Percentiles rank a stretch among this genome's conserved stretches.
Evolutionary conservation across 2,888 invertebrate species (phyloP).

Genomic region (Hyposoter dolosus): DNA sequence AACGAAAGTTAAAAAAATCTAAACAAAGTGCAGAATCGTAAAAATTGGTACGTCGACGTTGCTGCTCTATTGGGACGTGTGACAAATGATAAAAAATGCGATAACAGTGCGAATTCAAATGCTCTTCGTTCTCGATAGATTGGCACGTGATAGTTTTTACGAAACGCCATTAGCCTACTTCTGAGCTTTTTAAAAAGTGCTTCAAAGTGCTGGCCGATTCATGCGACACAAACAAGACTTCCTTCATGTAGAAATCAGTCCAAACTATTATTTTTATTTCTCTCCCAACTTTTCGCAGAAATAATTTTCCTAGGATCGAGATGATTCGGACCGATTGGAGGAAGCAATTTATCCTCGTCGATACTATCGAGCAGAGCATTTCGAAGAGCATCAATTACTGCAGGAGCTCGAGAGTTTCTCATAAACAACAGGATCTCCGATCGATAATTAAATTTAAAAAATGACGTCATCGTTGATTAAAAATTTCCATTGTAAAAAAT

Average conservation of each 20-base stretch:
- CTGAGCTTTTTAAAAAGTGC: slow-evolving; percentile 48
- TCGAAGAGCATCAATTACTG: slow-evolving; percentile 4
- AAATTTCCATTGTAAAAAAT: not conserved
- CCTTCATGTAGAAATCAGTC: slow-evolving; percentile 28
- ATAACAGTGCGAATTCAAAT: slow-evolving; percentile 41
- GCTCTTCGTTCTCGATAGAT: slow-evolving; percentile 29
- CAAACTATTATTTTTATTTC: slow-evolving; percentile 23
- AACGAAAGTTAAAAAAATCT: not conserved
- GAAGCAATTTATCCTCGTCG: slow-evolving; percentile 1
- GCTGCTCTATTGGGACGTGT: slow-evolving; percentile 39
- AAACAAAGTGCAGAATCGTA: slow-evolving; percentile 3
- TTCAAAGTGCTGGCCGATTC: slow-evolving; percentile 4
- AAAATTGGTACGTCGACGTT: slow-evolving; percentile 53
- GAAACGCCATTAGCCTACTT: slow-evolving; percentile 70
- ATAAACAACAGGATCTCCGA: not conserved
- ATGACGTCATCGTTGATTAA: not conserved
- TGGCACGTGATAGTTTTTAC: slow-evolving; percentile 67
- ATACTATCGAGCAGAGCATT: not conserved
- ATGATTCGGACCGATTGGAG: slow-evolving; percentile 2
- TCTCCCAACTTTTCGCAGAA: slow-evolving; percentile 11
- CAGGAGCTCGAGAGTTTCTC: not conserved
- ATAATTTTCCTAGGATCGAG: not conserved
- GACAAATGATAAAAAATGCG: slow-evolving; percentile 45
- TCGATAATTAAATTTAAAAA: not conserved
- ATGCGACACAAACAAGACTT: slow-evolving; percentile 49